These are phyloP conservation scores for Emydoidea blandingii DNA, from an alignment of 2,797 vertebrate species.

Conservation along the genomic window DNA sequence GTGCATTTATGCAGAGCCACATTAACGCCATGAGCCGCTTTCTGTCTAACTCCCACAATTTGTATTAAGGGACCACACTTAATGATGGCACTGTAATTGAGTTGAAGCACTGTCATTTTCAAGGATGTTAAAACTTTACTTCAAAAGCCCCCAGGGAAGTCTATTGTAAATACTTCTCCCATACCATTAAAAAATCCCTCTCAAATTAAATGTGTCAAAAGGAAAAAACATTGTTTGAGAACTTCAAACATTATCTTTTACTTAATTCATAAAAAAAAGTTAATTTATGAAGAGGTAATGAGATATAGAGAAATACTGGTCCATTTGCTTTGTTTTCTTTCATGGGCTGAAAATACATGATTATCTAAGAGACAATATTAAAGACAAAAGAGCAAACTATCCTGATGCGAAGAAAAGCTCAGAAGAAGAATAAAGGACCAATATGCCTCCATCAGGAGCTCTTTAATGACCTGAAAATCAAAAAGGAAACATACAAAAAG, in stretches of 20 bases:
- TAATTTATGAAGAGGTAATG: constrained; percentile 20
- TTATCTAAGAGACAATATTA: neutral
- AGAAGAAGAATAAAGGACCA: neutral
- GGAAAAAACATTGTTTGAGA: neutral
- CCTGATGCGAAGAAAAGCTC: neutral
- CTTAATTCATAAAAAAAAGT: neutral
- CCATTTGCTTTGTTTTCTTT: neutral
- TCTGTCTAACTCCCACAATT: neutral
- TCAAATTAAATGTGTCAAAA: neutral
- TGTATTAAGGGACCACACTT: neutral
- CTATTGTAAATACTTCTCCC: neutral
- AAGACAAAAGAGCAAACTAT: neutral
- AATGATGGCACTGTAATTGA: neutral
- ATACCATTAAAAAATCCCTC: neutral
- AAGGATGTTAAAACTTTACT: neutral
- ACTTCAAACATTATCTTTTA: neutral
- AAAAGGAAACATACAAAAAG: neutral
- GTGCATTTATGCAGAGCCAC: neutral
- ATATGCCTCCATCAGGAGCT: neutral
- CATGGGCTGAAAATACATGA: neutral
- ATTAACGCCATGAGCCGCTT: neutral
- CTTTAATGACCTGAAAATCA: neutral
- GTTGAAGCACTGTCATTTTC: neutral
- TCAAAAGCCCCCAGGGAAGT: neutral
- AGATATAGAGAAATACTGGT: neutral